Evolutionary conservation across 2,888 invertebrate species (phyloP), one percentile per base, ranked within the genome.

Genomic region (Blastobasis lacticolella): DNA sequence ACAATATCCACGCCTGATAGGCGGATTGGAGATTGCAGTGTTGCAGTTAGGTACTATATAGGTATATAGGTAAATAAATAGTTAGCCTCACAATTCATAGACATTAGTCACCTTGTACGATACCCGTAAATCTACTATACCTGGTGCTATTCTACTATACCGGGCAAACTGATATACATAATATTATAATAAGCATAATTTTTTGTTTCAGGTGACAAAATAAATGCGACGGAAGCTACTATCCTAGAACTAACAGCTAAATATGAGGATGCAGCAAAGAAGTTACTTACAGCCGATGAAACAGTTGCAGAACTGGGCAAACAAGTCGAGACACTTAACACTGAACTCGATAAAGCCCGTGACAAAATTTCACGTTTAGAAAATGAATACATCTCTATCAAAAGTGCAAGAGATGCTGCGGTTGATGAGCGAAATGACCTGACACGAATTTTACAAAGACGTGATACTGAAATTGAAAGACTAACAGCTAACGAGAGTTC

Each of bases 401-500:
- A 94, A 56, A 91, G 91, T 66, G 91, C 94, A 60, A 90, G 93
- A 62, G 93, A 94, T 77, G 81, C 90, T 45, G 91, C 93, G 45
- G 85, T 92, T 50, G 94, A 94, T 70, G 95, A 95, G 75, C 90
- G 94, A 59, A 94, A 95, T 76, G 92, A 92, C 57, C 81, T 94
- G 48, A 89, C 92, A 10, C 90, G 92, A 61, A 92, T 94, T 72
- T 80, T 94, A 36, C 92, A 94, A 69, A 88, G 94, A 37, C 90
- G 94, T 50, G 91, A 93, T 71, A 83, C 90, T 0, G 95, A 96
- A 86, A 78, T 95, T 44, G 94, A 94, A 70, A 89, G 93, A 49
- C 76, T 95, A 54, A 92, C 92, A 62, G 87, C 91, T 4, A 95
- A 94, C 73, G 81, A 95, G 57, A 85, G 89, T 46, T 84, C 91